Conservation (phyloP, 2,797 vertebrate species). For the Bovichtus diacanthus region DNA sequence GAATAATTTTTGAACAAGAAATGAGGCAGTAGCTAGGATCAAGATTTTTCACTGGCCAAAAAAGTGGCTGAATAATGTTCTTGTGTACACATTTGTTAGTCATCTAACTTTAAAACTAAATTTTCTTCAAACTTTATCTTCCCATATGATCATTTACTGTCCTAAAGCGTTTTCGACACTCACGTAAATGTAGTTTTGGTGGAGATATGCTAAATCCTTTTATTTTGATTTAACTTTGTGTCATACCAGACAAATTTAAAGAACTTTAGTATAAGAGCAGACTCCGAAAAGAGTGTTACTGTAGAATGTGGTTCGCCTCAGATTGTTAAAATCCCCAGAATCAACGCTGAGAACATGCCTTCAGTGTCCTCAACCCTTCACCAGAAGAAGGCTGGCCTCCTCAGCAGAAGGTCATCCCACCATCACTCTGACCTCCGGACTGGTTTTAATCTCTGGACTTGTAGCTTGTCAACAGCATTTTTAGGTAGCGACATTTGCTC, state of each 20-base stretch:
- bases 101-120: neutral
- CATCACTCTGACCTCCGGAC: conserved; percentile 33
- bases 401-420: conserved; percentile 29
- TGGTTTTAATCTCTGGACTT: conserved; percentile 39
- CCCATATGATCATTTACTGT: neutral
- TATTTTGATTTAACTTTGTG: neutral
- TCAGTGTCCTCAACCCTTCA: neutral
- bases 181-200: neutral
- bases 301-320: neutral
- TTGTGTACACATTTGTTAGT: too few species aligned
- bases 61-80: too few species aligned
- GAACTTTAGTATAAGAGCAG: neutral
- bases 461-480: conserved; percentile 70
- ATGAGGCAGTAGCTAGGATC: neutral
- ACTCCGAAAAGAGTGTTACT: neutral
- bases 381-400: neutral
- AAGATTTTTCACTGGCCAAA: neutral
- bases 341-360: neutral
- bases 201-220: neutral
- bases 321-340: too few species aligned
- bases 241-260: neutral
- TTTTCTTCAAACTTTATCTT: neutral
- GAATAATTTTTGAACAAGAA: neutral
- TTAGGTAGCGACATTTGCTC: conserved; percentile 64
- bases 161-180: neutral